Conservation (phyloP, 1,140 invertebrate species). For the Lasioglossum baleicum region DNA sequence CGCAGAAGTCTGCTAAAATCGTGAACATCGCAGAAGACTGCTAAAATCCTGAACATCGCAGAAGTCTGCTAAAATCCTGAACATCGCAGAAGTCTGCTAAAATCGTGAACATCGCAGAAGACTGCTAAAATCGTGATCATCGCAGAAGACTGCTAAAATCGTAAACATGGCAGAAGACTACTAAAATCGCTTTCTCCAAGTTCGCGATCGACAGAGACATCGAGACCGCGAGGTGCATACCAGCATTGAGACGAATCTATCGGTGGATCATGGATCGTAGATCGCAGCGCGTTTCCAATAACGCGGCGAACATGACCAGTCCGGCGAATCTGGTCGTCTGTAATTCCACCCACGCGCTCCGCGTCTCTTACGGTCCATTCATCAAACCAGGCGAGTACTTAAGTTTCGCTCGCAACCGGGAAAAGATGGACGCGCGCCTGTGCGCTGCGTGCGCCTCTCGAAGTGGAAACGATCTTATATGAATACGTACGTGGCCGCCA, state of each 20-base stretch:
- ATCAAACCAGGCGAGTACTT: constrained; percentile 55
- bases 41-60: too few relatives aligned
- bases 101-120: too few relatives aligned
- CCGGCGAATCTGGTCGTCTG: constrained; percentile 39
- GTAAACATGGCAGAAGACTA: too few relatives aligned
- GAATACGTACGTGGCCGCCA: constrained; percentile 34
- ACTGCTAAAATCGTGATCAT: too few relatives aligned
- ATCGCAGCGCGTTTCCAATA: constrained; percentile 38
- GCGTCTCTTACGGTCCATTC: constrained; percentile 52
- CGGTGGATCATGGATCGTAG: constrained; percentile 31
- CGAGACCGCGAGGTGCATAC: too few relatives aligned
- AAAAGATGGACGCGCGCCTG: constrained; percentile 42
- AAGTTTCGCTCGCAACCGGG: constrained; percentile 42
- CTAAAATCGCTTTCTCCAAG: too few relatives aligned
- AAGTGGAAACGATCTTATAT: constrained; percentile 50
- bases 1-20: too few relatives aligned
- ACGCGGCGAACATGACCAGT: not conserved
- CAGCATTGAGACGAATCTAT: not conserved
- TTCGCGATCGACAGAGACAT: too few relatives aligned
- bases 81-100: too few relatives aligned
- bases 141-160: too few relatives aligned
- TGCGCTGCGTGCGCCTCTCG: constrained; percentile 1
- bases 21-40: too few relatives aligned
- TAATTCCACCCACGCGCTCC: constrained; percentile 63
- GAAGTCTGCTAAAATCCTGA: too few relatives aligned